Evolutionary conservation across 2,797 vertebrate species (phyloP).

Genomic region (Champsocephalus gunnari): DNA sequence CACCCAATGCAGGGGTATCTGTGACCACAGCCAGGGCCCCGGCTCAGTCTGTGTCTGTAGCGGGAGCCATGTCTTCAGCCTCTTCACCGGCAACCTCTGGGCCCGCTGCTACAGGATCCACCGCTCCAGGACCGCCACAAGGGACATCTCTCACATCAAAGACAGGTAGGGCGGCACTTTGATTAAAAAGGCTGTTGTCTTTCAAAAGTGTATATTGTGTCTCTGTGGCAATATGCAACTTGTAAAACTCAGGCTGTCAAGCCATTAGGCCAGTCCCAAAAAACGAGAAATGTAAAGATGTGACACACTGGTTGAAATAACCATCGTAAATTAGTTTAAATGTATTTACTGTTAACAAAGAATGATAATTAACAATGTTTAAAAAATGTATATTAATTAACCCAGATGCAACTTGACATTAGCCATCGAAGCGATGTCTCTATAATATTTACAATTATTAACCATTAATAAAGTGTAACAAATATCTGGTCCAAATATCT

Average conservation of each 20-base stretch:
- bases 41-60: conserved; percentile 79
- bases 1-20: conserved; percentile 83
- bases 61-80: conserved; percentile 82
- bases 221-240: not conserved
- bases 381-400: too few relatives aligned
- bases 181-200: not conserved
- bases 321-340: too few relatives aligned
- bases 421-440: too few relatives aligned
- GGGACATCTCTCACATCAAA: conserved; percentile 84
- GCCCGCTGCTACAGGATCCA: conserved; percentile 84
- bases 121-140: conserved; percentile 81
- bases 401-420: too few relatives aligned
- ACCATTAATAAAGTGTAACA: too few relatives aligned
- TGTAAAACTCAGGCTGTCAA: not conserved
- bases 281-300: not conserved
- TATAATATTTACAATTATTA: too few relatives aligned
- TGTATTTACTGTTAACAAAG: too few relatives aligned
- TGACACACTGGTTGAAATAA: too few relatives aligned
- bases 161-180: conserved; percentile 74
- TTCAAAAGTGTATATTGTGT: not conserved
- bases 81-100: conserved; percentile 81
- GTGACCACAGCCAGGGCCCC: conserved; percentile 83
- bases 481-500: too few relatives aligned
- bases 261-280: too few relatives aligned
- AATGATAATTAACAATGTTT: too few relatives aligned